Evolutionary conservation across 2,888 invertebrate species (phyloP), one percentile per base, ranked within the genome.

Genomic region (Herminia tarsipennalis): DNA sequence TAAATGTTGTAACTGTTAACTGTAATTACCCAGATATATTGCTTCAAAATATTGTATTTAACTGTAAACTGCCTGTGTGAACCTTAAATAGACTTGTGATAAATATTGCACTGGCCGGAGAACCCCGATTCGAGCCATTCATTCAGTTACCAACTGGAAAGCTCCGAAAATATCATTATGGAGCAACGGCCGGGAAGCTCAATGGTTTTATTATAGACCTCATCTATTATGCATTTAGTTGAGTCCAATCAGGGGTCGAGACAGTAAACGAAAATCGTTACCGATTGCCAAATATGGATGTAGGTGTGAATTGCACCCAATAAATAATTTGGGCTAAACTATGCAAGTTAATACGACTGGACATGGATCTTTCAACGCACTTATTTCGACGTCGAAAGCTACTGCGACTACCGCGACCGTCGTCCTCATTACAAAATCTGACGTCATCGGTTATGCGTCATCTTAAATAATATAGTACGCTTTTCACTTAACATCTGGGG

Each of bases 241-340:
- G 66, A 75, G 73, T 58, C 81, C 81, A 84, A 87, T 88, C 76
- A 70, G 72, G 71, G 66, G 60, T 67, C 61, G 61, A 66, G 66
- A 32, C 62, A 56, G 73, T 83, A 81, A 85, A 81, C 80, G 83
- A 86, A 87, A 88, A 88, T 88, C 83, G 83, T 85, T 87, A 84
- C 73, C 62, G 60, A 56, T 65, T 66, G 51, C 63, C 65, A 66
- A 74, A 83, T 76, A 62, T 78, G 59, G 77, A 71, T 48, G 68
- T 68, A 40, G 64, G 67, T 62, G 57, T 45, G 42, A 68, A 66
- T 6, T 54, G 32, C 30, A 44, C 33, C 46, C 42, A 33, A 47
- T 60, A 48, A 60, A 52, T 35, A 40, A 38, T 43, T 38, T 33
- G 39, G 38, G 36, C 16, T 36, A 33, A 49, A 29, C 29, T 52